Percentiles rank a stretch among this genome's conserved stretches.
Evolutionary conservation across 2,113 vertebrate species (phyloP).

Genomic region (Maccullochella peelii): DNA sequence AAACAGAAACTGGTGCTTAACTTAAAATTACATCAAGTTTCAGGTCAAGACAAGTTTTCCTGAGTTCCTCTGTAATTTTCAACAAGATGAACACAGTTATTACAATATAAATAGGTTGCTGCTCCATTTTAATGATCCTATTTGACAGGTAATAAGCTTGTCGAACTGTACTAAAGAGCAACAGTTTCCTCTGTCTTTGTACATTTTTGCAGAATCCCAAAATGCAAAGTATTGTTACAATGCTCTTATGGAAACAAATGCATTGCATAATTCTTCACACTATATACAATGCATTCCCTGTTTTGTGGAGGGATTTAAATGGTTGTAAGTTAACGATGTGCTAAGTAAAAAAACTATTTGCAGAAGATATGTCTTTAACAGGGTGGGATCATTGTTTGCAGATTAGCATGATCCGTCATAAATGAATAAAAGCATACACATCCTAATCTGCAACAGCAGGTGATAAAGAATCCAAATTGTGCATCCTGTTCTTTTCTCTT

Average conservation of each 20-base stretch:
- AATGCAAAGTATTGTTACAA: background rate
- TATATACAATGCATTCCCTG: background rate
- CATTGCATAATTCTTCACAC: background rate
- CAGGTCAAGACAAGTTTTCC: background rate
- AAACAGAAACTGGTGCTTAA: background rate
- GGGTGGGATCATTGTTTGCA: conserved; percentile 25
- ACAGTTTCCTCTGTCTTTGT: background rate
- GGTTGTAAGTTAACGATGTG: background rate
- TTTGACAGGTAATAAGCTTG: background rate
- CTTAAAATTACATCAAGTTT: conserved; percentile 1
- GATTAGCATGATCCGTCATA: conserved; percentile 33
- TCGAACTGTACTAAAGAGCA: background rate
- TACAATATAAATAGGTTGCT: background rate
- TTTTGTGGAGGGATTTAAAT: background rate
- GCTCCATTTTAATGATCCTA: background rate
- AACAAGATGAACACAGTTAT: background rate
- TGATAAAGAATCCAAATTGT: background rate
- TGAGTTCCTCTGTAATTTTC: background rate
- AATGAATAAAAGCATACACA: conserved; percentile 19
- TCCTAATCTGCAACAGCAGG: conserved; percentile 41
- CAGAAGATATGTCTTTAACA: background rate
- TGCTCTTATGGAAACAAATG: conserved; percentile 6
- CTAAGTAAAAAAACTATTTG: background rate
- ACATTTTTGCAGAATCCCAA: background rate
- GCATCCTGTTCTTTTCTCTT: conserved; percentile 19